These are phyloP conservation scores for Scrobipalpa atriplicella DNA, from an alignment of 2,888 invertebrate species.

Conservation along the genomic window DNA sequence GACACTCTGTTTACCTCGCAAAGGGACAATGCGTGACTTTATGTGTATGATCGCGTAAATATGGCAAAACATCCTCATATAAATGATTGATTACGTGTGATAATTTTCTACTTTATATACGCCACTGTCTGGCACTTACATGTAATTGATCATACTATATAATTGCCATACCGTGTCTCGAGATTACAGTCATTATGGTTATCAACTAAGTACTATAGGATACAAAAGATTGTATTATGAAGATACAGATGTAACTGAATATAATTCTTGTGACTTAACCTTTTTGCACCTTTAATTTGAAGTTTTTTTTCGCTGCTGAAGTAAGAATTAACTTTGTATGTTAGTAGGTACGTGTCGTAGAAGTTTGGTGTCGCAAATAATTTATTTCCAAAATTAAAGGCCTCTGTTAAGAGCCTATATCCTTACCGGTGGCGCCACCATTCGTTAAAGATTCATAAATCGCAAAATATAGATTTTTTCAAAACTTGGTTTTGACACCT, in stretches of 20 bases:
- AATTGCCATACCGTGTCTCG: constrained; percentile 7
- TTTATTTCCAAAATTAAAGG: too few relatives aligned
- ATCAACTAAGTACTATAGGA: neutral
- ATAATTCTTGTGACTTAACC: neutral
- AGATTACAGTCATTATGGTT: constrained; percentile 1
- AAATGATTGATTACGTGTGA: constrained; percentile 16
- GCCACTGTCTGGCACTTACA: neutral
- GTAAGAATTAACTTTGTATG: too few relatives aligned
- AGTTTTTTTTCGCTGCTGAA: too few relatives aligned
- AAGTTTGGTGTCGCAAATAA: too few relatives aligned
- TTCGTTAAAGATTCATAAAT: too few relatives aligned
- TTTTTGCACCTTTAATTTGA: neutral
- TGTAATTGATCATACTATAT: constrained; percentile 22
- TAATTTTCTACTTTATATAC: constrained; percentile 19
- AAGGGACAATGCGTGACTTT: neutral
- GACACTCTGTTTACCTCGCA: too few relatives aligned
- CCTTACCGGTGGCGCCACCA: too few relatives aligned
- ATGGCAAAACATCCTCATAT: neutral
- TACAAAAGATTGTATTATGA: constrained; percentile 1
- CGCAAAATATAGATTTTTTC: too few relatives aligned
- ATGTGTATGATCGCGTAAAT: neutral
- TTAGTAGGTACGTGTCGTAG: too few relatives aligned
- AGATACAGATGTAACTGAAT: neutral
- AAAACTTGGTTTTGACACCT: too few relatives aligned
- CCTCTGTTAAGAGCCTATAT: too few relatives aligned